Evolutionary conservation across 1,140 invertebrate genomes (phyloP), one percentile per base, ranked within the genome.

Genomic region (Orius insidiosus): DNA sequence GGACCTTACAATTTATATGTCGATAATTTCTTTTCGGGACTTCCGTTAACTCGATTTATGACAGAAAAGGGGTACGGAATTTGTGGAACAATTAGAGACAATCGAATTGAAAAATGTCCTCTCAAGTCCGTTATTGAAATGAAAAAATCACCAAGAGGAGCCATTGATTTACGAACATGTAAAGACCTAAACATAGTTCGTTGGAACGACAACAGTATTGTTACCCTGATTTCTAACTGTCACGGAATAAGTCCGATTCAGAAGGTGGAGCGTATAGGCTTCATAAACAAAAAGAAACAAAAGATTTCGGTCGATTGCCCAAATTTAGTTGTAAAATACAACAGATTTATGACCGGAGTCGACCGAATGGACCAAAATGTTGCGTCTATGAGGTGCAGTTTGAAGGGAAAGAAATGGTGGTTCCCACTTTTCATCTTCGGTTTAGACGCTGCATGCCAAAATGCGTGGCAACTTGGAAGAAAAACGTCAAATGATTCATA

Each of bases 11-110:
- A 46, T 16, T 7, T 50, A 3, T 40, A 41, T 5, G 18, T 51
- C 16, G 46, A 51, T 10, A 43, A 33, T 7, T 31, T 48, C 14
- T 51, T 51, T 13, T 44, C 33, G 6, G 10, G 37, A 9, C 11
- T 31, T 19, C 15, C 38, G 5, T 18, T 40, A 13, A 15, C 15
- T 4, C 38, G 38, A 6, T 18, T 6, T 13, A 40, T 40, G 38
- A 40, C 38, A 2, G 38, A 40, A 18, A 40, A 40, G 15, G 18
- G 18, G 5, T 15, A 10, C 18, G 38, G 16, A 11, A 11, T n/a
- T 15, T 11, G n/a, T 36, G 14, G 35, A 15, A 36, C 35, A n/a
- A 36, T 15, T 3, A 36, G 14, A 9, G 35, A 36, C 35, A 36
- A 15, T 36, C 35, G 35, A 11, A 36, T 36, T n/a, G n/a, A 36